Base-by-base conservation (phyloP, 2,888 invertebrate genomes). In the Entomobrya multifasciata region DNA sequence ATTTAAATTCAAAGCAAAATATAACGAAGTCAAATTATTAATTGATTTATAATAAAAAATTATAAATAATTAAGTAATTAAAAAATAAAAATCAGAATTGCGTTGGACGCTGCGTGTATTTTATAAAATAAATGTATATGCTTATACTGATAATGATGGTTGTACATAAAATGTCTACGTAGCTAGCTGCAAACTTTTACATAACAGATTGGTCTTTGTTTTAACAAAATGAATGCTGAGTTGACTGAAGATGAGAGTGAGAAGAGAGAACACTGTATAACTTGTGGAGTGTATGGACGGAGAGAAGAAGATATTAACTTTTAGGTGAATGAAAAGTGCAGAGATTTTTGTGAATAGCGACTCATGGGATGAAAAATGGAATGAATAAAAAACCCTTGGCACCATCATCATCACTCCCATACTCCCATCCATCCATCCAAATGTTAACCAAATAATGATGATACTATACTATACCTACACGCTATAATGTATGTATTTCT, bases 371-470 rank as follows among this genome's bases (percentile, higher is more conserved):
- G 47, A 20, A 44, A 20, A 70, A 47, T 47, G 44, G 47, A 70
- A 70, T 70, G 70, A 70, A 70, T 20, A 36, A 36, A 70, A 70
- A 70, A 70, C 70, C 70, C 65, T 70, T 25, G 70, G 47, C 65
- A 65, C 65, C 65, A 41, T 65, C 30, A 65, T 36, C 36, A 36
- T 6, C 65, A 25, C 41, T n/a, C 13, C 70, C 22, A 25, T 15
- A 25, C 47, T 47, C 20, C 1, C n/a, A n/a, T n/a, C n/a, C n/a
- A n/a, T 36, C 36, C 13, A 49, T 49, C 3, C 11, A 70, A 70
- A 25, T 47, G 25, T 47, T 49, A 47, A 27, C 15, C 70, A 70
- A 27, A 22, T 27, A 47, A 25, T 47, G n/a, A 44, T 20, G 65
- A 17, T 67, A 6, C n/a, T 2, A 25, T 30, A 30, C n/a, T n/a